phyloP scores from a whole-genome alignment of 2,888 invertebrate genomes.

The Limnephilus marmoratus region DNA sequence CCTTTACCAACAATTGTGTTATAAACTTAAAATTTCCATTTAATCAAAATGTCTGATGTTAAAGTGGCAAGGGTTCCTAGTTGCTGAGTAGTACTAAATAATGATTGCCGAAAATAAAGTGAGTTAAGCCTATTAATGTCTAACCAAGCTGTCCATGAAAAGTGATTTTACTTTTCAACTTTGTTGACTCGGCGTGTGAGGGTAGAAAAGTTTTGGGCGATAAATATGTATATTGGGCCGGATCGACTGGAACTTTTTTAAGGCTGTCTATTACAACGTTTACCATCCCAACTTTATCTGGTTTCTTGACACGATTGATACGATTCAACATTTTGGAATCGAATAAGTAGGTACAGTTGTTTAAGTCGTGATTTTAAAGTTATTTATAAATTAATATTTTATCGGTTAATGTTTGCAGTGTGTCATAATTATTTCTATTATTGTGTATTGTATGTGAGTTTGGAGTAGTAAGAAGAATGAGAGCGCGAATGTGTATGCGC shows the following conservation, averaged over 20 bases:
- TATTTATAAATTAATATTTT: too few species aligned
- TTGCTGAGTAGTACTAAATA: background rate
- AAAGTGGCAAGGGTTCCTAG: background rate
- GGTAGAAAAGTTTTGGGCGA: background rate
- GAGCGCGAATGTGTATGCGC: too few species aligned
- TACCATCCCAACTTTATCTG: background rate
- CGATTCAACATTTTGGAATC: background rate
- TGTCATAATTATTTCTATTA: too few species aligned
- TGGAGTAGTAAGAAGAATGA: too few species aligned
- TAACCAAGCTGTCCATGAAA: background rate
- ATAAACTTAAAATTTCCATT: background rate
- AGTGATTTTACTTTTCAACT: constrained; percentile 23
- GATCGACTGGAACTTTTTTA: background rate
- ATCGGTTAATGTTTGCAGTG: too few species aligned
- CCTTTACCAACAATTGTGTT: too few species aligned
- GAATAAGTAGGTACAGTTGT: background rate
- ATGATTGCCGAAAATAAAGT: background rate
- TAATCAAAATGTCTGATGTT: background rate
- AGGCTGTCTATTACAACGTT: background rate
- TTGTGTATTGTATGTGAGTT: too few species aligned
- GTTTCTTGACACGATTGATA: background rate
- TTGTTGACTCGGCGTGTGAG: background rate
- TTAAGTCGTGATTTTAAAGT: background rate
- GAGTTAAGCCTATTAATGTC: constrained; percentile 6
- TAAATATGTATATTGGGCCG: background rate